Conservation (phyloP, 2,888 invertebrate species). For the Bellardia pandia region DNA sequence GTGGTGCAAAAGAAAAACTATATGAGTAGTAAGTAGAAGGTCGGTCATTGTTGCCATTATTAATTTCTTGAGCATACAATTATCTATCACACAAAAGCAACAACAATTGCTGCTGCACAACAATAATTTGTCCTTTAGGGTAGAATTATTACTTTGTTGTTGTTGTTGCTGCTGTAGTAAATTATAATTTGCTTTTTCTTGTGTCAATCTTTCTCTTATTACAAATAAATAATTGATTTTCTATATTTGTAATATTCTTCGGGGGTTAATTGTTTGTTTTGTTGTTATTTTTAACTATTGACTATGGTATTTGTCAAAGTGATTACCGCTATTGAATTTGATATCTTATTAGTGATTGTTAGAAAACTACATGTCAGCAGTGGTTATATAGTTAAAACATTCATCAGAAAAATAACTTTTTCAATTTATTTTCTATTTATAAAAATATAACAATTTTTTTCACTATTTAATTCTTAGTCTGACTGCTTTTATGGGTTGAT, state of each 20-base stretch:
- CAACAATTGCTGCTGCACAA: background rate
- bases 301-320: background rate
- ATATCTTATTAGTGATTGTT: conserved; percentile 26
- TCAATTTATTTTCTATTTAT: too few relatives aligned
- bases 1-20: background rate
- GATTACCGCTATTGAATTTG: conserved; percentile 20
- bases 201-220: conserved; percentile 42
- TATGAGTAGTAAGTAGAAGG: background rate
- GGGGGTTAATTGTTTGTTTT: conserved; percentile 30
- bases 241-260: conserved; percentile 30
- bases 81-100: conserved; percentile 39
- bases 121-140: conserved; percentile 36
- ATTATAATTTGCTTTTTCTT: conserved; percentile 22
- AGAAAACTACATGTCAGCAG: too few relatives aligned
- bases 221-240: conserved; percentile 57
- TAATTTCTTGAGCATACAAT: conserved; percentile 61
- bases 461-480: too few relatives aligned
- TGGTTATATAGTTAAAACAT: too few relatives aligned
- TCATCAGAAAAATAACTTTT: too few relatives aligned
- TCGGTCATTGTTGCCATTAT: conserved; percentile 42
- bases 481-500: too few relatives aligned
- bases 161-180: conserved; percentile 26
- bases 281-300: background rate
- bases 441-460: too few relatives aligned
- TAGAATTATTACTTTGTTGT: conserved; percentile 9